Conservation (phyloP, 2,888 invertebrate genomes). For the Chrysina gloriosa region DNA sequence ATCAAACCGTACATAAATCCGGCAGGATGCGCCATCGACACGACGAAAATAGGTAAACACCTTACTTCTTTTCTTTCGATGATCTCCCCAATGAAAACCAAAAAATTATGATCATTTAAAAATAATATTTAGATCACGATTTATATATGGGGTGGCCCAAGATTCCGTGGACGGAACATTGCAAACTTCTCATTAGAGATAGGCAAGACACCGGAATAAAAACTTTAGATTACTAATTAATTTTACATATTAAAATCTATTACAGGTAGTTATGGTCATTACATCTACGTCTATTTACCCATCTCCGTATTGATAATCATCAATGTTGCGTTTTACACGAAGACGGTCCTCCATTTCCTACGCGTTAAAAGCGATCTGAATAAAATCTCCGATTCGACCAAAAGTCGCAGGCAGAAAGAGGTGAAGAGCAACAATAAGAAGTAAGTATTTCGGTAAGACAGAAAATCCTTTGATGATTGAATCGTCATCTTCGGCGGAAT, state of each 20-base stretch:
- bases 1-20: slow-evolving; percentile 17
- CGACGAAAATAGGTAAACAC: background rate
- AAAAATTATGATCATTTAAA: no score
- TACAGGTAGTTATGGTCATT: slow-evolving; percentile 16
- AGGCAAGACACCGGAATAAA: no score
- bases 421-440: background rate
- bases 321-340: background rate
- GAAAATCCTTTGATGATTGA: background rate
- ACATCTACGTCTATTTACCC: background rate
- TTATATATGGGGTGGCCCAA: no score
- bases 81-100: no score
- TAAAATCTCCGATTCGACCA: background rate
- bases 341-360: slow-evolving; percentile 3
- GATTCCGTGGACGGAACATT: no score
- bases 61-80: background rate
- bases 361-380: background rate
- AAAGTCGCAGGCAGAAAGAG: background rate
- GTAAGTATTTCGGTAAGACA: background rate
- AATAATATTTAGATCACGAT: no score
- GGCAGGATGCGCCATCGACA: background rate
- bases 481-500: no score
- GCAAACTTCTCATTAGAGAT: no score
- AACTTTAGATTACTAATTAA: no score
- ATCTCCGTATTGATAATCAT: slow-evolving; percentile 5
- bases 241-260: no score